Percentiles rank a stretch among this genome's conserved stretches.
phyloP scores from a whole-genome alignment of 2,888 invertebrate species.

The Pocota personata region DNA sequence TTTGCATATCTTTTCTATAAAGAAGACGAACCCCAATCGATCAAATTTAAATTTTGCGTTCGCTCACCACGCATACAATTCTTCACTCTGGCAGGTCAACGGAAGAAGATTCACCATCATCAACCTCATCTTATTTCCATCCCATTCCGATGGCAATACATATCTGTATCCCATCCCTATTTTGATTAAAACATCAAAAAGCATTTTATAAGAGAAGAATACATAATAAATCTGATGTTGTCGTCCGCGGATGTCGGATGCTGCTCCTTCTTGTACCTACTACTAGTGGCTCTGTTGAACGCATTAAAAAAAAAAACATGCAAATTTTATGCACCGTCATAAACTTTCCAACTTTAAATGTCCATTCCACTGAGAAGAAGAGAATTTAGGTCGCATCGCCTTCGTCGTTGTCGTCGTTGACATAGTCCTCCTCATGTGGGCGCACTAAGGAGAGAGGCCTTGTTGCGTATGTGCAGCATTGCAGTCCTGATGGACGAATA shows the following conservation, averaged over 20 bases:
- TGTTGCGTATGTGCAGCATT: constrained; percentile 40
- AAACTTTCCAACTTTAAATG: constrained; percentile 73
- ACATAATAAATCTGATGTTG: constrained; percentile 70
- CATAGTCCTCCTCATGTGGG: constrained; percentile 16
- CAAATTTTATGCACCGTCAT: constrained; percentile 75
- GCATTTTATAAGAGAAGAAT: constrained; percentile 66
- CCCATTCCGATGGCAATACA: constrained; percentile 24
- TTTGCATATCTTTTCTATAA: constrained; percentile 35
- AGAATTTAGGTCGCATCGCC: constrained; percentile 51
- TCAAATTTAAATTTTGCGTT: constrained; percentile 60
- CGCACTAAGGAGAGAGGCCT: constrained; percentile 25
- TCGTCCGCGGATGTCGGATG: constrained; percentile 3
- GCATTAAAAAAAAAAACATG: constrained; percentile 61
- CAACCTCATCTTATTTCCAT: constrained; percentile 27
- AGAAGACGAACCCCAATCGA: constrained; percentile 35
- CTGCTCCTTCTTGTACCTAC: constrained; percentile 1
- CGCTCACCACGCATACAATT: constrained; percentile 40
- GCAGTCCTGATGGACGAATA: constrained; percentile 45
- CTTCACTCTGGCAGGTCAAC: constrained; percentile 15
- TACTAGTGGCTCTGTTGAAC: constrained; percentile 1
- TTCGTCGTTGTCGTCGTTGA: constrained; percentile 9
- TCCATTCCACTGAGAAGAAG: constrained; percentile 17
- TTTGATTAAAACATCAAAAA: constrained; percentile 74
- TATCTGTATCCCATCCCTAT: constrained; percentile 41
- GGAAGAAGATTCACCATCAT: not conserved